phyloP scores from a whole-genome alignment of 2,113 vertebrate genomes.

The Cairina moschata region DNA sequence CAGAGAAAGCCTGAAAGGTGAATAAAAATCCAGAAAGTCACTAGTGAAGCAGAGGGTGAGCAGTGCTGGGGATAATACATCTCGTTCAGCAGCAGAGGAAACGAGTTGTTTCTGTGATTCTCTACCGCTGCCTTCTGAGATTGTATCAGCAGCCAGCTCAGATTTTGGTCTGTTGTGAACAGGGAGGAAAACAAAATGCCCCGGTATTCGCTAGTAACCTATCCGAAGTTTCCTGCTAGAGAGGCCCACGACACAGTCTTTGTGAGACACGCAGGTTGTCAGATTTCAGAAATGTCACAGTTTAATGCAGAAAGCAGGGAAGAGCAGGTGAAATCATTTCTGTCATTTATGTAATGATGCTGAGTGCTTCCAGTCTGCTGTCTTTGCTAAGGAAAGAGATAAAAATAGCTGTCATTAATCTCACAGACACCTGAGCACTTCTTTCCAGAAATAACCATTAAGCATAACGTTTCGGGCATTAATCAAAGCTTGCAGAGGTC shows the following conservation, averaged over 20 bases:
- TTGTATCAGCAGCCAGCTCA: neutral
- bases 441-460: slow-evolving; percentile 52
- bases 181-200: slow-evolving; percentile 8
- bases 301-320: neutral
- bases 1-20: slow-evolving; percentile 17
- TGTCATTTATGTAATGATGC: neutral
- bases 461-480: slow-evolving; percentile 39
- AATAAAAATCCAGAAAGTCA: neutral
- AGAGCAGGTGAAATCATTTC: slow-evolving; percentile 44
- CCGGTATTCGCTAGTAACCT: neutral
- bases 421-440: neutral
- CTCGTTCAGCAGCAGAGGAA: neutral
- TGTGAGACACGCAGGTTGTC: neutral
- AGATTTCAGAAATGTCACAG: neutral
- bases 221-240: neutral
- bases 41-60: slow-evolving; percentile 4
- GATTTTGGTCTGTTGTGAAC: neutral
- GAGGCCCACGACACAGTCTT: neutral
- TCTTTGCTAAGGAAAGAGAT: slow-evolving; percentile 24
- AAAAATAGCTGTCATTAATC: slow-evolving; percentile 50
- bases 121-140: neutral
- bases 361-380: slow-evolving; percentile 7
- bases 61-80: neutral
- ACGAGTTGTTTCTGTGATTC: neutral
- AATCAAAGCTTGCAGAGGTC: slow-evolving; percentile 4